Evolutionary conservation across 2,888 invertebrate genomes (phyloP).

Genomic region (Lycophotia porphyrea): DNA sequence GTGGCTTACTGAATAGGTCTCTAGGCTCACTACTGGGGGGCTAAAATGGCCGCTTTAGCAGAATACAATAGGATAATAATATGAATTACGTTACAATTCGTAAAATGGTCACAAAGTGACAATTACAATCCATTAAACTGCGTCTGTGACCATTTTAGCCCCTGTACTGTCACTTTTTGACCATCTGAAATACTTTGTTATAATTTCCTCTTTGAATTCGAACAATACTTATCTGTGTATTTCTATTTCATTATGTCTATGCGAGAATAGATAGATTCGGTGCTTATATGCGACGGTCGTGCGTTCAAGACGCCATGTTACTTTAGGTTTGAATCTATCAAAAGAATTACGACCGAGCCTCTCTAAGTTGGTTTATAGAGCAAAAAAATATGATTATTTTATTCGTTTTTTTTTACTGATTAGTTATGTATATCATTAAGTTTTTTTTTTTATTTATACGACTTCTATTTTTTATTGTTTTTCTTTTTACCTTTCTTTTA

Average conservation of each 20-base stretch:
- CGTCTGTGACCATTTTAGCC: no score
- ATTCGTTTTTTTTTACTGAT: background rate
- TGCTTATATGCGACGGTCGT: constrained; percentile 43
- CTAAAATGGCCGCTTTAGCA: no score
- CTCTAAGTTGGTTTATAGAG: background rate
- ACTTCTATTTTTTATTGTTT: background rate
- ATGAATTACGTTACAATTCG: background rate
- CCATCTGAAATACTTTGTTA: background rate
- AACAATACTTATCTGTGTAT: background rate
- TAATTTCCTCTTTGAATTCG: background rate
- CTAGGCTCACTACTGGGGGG: background rate
- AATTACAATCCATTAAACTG: no score
- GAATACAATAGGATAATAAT: no score
- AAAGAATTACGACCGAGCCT: constrained; percentile 8
- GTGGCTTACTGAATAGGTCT: no score
- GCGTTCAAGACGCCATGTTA: background rate
- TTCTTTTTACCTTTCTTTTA: background rate
- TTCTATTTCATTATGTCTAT: background rate
- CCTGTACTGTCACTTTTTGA: background rate
- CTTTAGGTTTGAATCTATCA: constrained; percentile 2
- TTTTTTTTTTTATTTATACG: background rate
- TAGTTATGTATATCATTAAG: background rate
- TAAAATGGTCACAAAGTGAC: no score
- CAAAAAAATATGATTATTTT: background rate
- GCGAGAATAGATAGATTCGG: background rate